Base-by-base conservation (phyloP, 2,888 invertebrate species). In the Macrophya alboannulata region DNA sequence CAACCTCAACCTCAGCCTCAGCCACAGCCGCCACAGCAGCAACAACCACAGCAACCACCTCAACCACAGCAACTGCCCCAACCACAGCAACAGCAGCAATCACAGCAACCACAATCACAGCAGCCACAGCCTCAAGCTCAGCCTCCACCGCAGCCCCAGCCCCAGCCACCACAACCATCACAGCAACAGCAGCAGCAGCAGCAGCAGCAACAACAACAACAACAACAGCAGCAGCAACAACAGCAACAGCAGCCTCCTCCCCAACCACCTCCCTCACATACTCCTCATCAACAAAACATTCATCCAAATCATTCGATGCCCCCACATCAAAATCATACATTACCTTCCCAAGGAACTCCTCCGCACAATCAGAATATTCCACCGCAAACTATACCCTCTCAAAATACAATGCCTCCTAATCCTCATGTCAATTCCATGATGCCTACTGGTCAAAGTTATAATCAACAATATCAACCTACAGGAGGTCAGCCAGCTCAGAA, bases 401-500 rank as follows among this genome's bases (percentile, higher is more conserved):
- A 83, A 71, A 71, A 71, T 71, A 88, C 90, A 4, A 91, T 90
- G 88, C 91, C 92, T 4, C 51, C 83, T 0, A 83, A 83, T 68
- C 68, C 83, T 25, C 92, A 91, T 83, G 88, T 90, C 4, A 90
- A 90, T 9, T 90, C 92, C 5, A 93, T 93, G 90, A 91, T 93
- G 74, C 90, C 93, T 4, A 90, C 91, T 2, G 92, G 93, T 10
- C 94, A 94, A 86, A 93, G 93, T 31, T 93, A 93, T 55, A 89
- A 91, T 4, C 93, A 93, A 21, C 94, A 94, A 83, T 94, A 94
- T 87, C 93, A 92, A 76, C 90, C 93, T 0, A 90, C 92, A 17
- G 93, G 92, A 12, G 92, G 92, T 81, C 94, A 94, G 15, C 92
- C 91, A 68, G 89, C 93, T 12, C 95, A 95, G 87, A 94, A 94